Conservation (phyloP, 2,888 invertebrate genomes). For the Osmoderma eremita region DNA sequence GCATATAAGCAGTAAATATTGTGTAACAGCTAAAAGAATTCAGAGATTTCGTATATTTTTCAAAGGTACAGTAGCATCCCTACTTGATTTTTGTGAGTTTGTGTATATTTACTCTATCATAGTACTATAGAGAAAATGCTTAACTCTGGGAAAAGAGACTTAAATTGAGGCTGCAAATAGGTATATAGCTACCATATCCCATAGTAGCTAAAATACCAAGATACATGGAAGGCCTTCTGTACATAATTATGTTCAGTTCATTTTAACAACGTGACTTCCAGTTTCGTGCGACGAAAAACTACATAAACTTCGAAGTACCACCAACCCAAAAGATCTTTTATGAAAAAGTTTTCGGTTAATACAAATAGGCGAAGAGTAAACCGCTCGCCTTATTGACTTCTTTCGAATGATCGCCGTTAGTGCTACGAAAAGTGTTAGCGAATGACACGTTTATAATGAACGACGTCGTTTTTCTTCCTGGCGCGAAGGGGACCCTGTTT, state of each 20-base stretch:
- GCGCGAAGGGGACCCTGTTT: conserved; percentile 40
- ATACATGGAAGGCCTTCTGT: no score
- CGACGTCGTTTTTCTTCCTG: conserved; percentile 54
- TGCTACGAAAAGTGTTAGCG: conserved; percentile 49
- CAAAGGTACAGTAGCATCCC: no score
- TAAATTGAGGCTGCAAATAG: no score
- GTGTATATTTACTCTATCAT: no score
- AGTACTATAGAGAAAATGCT: no score
- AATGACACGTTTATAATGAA: conserved; percentile 56
- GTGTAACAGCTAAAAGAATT: no score
- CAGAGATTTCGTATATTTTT: no score
- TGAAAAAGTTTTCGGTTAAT: conserved; percentile 30
- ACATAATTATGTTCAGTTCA: conserved; percentile 26
- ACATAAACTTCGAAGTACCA: conserved; percentile 17
- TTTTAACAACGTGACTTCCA: conserved; percentile 17
- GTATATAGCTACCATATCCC: no score
- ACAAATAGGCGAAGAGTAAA: conserved; percentile 26
- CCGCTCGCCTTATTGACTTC: conserved; percentile 40
- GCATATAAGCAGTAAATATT: no score
- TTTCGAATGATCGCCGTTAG: conserved; percentile 46
- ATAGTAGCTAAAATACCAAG: no score
- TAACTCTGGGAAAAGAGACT: no score
- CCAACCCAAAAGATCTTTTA: conserved; percentile 8
- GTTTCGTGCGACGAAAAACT: conserved; percentile 17
- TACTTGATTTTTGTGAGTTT: no score